These are phyloP conservation scores for Lypha dubia DNA, from an alignment of 2,888 invertebrate species.

Conservation along the genomic window DNA sequence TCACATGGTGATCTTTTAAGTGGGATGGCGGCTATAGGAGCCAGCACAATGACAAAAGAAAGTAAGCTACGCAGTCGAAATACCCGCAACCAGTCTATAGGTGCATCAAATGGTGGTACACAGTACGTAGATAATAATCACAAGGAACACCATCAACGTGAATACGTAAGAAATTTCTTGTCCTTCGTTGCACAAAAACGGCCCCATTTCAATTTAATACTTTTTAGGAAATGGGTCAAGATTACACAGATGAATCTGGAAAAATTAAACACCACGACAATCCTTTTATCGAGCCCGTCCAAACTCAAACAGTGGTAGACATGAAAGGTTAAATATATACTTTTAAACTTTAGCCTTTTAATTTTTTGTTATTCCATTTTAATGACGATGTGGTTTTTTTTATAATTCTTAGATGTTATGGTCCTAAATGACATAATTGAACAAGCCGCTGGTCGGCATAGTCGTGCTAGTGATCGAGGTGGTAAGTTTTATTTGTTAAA, in stretches of 20 bases:
- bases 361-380: not conserved
- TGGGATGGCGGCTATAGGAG: conserved; percentile 86
- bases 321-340: conserved; percentile 90
- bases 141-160: conserved; percentile 86
- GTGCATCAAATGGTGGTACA: conserved; percentile 85
- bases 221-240: conserved; percentile 90
- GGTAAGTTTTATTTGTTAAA: conserved; percentile 85
- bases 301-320: conserved; percentile 94
- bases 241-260: conserved; percentile 90
- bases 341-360: not conserved
- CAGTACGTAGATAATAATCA: conserved; percentile 86
- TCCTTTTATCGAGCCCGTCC: conserved; percentile 94
- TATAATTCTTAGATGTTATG: conserved; percentile 91
- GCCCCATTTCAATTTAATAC: not conserved
- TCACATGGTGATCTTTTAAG: conserved; percentile 96
- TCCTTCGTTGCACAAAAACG: not conserved
- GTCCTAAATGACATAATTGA: conserved; percentile 98
- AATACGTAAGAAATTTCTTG: conserved; percentile 86
- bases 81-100: conserved; percentile 88
- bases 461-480: conserved; percentile 93
- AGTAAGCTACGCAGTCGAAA: conserved; percentile 91
- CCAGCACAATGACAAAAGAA: conserved; percentile 89
- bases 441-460: conserved; percentile 95
- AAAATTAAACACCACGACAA: conserved; percentile 94
- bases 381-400: not conserved